A percentile compares a stretch with the other conserved stretches of the same genome.
These are phyloP conservation scores for Dermochelys coriacea DNA, from an alignment of 2,797 vertebrate genomes.

Conservation along the genomic window DNA sequence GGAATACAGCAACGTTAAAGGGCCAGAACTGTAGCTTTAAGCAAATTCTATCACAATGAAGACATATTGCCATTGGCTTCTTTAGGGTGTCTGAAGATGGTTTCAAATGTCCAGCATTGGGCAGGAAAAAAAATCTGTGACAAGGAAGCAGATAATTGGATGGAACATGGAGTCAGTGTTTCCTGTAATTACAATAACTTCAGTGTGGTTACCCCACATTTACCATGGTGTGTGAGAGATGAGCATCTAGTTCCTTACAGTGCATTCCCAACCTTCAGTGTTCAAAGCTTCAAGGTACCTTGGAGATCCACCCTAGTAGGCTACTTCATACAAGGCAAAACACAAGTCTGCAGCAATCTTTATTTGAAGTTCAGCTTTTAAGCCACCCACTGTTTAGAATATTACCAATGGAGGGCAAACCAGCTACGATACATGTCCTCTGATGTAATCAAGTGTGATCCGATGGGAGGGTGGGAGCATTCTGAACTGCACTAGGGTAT, in stretches of 20 bases:
- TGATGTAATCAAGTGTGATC: rapidly evolving
- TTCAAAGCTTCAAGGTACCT: background rate
- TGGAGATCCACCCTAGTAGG: no score
- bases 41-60: background rate
- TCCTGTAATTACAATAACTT: background rate
- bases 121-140: background rate
- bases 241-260: background rate
- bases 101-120: background rate
- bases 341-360: background rate
- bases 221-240: background rate
- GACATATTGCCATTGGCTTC: background rate
- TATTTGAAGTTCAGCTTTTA: background rate
- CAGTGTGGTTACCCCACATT: background rate
- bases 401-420: background rate
- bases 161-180: background rate
- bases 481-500: background rate
- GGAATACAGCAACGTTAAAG: background rate
- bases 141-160: background rate
- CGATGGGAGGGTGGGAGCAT: rapidly evolving
- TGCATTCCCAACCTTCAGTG: rapidly evolving
- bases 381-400: background rate
- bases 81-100: background rate
- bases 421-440: rapidly evolving
- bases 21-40: background rate
- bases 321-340: background rate